A percentile compares a stretch with the other conserved stretches of the same genome.
Evolutionary conservation across 2,113 vertebrate genomes (phyloP).

Genomic region (Paramisgurnus dabryanus): DNA sequence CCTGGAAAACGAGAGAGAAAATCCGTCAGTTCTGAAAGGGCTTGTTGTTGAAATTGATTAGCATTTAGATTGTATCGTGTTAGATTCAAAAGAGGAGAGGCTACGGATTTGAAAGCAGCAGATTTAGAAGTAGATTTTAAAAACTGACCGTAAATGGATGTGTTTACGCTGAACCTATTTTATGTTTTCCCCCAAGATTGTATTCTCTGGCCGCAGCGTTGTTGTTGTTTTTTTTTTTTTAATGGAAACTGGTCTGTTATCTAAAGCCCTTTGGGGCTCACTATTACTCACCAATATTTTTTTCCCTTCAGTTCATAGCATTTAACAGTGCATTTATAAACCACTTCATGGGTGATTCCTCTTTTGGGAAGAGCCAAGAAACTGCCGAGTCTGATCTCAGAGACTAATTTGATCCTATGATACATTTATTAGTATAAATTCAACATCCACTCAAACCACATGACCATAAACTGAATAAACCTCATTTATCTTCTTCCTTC

Average conservation of each 20-base stretch:
- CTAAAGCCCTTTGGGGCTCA: slow-evolving; percentile 10
- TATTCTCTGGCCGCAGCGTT: neutral
- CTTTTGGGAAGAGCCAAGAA: slow-evolving; percentile 19
- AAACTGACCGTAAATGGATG: slow-evolving; percentile 45
- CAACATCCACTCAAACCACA: slow-evolving; percentile 16
- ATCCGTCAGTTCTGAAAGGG: slow-evolving; percentile 38
- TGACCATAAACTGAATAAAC: slow-evolving; percentile 25
- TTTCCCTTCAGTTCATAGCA: neutral
- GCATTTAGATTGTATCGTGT: slow-evolving; percentile 61
- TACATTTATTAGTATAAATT: slow-evolving; percentile 34
- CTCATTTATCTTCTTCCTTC: slow-evolving; percentile 3
- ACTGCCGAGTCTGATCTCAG: slow-evolving; percentile 7
- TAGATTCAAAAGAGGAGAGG: slow-evolving; percentile 45
- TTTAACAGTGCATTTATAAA: slow-evolving; percentile 9
- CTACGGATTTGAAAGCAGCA: slow-evolving; percentile 37
- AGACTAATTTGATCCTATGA: slow-evolving; percentile 19
- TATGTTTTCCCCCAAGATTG: neutral
- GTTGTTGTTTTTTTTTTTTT: neutral
- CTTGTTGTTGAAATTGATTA: slow-evolving; percentile 56
- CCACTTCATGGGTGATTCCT: neutral
- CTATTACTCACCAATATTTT: neutral
- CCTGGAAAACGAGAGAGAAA: slow-evolving; percentile 37
- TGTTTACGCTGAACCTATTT: slow-evolving; percentile 31
- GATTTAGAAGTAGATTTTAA: slow-evolving; percentile 43
- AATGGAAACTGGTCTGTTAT: neutral